These are phyloP conservation scores for Catharus fuscescens DNA, from an alignment of 2,113 vertebrate genomes.

Conservation along the genomic window DNA sequence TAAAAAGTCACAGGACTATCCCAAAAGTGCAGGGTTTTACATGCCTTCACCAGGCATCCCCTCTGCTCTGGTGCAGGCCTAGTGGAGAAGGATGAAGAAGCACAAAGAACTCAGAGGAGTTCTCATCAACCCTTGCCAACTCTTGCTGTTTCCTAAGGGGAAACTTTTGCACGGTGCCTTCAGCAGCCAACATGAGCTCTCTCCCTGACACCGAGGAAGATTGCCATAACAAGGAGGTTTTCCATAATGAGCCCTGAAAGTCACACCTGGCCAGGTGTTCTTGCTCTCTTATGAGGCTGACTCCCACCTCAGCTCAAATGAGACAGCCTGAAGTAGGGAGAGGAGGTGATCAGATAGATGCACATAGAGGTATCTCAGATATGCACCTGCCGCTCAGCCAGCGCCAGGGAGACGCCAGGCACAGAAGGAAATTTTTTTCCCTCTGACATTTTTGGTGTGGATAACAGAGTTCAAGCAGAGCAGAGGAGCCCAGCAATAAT, in stretches of 20 bases:
- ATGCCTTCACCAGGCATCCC: background rate
- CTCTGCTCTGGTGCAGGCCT: background rate
- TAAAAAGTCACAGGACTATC: background rate
- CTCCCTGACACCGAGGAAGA: background rate
- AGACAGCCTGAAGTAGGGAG: background rate
- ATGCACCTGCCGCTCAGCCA: conserved; percentile 47
- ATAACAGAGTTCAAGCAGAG: conserved; percentile 50
- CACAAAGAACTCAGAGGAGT: background rate
- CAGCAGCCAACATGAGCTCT: background rate
- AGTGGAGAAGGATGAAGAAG: background rate
- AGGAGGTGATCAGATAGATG: conserved; percentile 48
- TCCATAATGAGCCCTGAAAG: background rate
- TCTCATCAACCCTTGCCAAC: background rate
- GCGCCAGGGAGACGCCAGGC: conserved; percentile 34
- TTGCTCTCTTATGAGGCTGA: background rate
- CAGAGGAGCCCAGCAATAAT: conserved; percentile 8
- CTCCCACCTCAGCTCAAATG: background rate
- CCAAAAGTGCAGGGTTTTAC: background rate
- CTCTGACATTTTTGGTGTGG: background rate
- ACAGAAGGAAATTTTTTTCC: conserved; percentile 20
- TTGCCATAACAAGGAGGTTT: background rate
- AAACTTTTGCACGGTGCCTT: background rate
- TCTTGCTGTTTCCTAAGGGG: background rate
- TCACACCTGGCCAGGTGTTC: background rate
- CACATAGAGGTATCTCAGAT: conserved; percentile 39